Conservation (phyloP, 2,113 vertebrate species). For the Ptychochromis oligacanthus region DNA sequence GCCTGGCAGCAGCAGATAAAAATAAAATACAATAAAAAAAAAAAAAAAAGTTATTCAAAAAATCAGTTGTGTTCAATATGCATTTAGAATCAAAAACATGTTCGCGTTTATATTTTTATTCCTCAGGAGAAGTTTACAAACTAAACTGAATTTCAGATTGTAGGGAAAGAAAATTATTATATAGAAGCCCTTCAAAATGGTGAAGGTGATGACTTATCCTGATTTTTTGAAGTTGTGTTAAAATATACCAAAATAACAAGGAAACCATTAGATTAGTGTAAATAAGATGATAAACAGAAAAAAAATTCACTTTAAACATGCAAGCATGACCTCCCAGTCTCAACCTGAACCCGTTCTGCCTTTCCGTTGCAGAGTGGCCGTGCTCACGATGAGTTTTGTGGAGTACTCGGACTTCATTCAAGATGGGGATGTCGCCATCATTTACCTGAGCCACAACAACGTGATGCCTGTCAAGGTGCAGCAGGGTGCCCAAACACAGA, state of each 20-base stretch:
- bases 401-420: slow-evolving; percentile 88
- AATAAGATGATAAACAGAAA: not conserved
- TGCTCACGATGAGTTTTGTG: slow-evolving; percentile 89
- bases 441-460: slow-evolving; percentile 90
- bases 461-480: slow-evolving; percentile 93
- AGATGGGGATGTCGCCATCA: slow-evolving; percentile 92
- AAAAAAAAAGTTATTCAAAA: not conserved
- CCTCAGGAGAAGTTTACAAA: not conserved
- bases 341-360: too few species aligned
- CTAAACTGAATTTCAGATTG: not conserved
- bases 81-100: not conserved
- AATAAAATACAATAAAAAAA: too few species aligned
- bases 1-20: not conserved
- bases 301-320: not conserved
- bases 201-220: not conserved
- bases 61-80: too few species aligned
- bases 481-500: slow-evolving; percentile 91
- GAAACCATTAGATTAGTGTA: not conserved
- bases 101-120: not conserved
- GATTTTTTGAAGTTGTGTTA: not conserved
- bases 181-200: not conserved
- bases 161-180: not conserved
- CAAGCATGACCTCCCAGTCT: too few species aligned
- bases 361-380: not conserved
- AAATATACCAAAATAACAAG: not conserved